Evolutionary conservation across 1,140 invertebrate genomes (phyloP).

Genomic region (Apis mellifera): Amel_HAv3.1 CM009936.2:6023501-6024000

Average conservation of each 20-base stretch:
- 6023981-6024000: too few species aligned
- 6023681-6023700: conserved; percentile 70
- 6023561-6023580: neutral
- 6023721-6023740: conserved; percentile 75
- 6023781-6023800: conserved; percentile 75
- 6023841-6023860: conserved; percentile 20
- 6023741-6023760: conserved; percentile 72
- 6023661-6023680: conserved; percentile 63
- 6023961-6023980: too few species aligned
- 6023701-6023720: conserved; percentile 76
- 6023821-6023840: conserved; percentile 48
- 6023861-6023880: conserved; percentile 18
- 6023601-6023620: conserved; percentile 80
- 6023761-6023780: conserved; percentile 77
- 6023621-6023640: conserved; percentile 76
- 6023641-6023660: conserved; percentile 37
- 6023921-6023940: neutral
- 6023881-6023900: neutral
- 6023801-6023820: conserved; percentile 77
- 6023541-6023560: too few species aligned
- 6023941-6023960: neutral
- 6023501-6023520: neutral
- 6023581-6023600: conserved; percentile 64
- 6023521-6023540: neutral
- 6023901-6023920: neutral